phyloP scores from a whole-genome alignment of 2,797 vertebrate species.

The Coluber constrictor region DNA sequence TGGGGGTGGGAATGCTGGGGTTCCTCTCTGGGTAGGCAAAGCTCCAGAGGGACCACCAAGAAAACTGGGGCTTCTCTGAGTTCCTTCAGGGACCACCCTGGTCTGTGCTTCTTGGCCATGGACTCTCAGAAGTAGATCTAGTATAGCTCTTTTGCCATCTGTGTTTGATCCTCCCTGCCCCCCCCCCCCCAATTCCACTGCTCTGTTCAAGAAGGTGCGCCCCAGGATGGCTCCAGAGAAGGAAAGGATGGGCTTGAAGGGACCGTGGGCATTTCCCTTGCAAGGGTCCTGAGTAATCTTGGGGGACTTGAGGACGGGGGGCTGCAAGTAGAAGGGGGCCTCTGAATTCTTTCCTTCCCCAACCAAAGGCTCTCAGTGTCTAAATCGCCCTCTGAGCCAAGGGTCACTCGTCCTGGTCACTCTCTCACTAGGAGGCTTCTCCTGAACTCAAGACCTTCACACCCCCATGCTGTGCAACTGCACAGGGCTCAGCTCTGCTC shows the following conservation, averaged over 20 bases:
- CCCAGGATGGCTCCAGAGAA: not conserved
- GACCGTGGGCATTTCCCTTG: not conserved
- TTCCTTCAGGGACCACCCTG: not conserved
- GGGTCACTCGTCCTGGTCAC: not conserved
- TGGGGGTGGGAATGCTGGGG: not conserved
- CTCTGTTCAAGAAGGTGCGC: not conserved
- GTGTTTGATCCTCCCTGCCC: too few species aligned
- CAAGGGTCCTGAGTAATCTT: not conserved
- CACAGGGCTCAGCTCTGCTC: not conserved
- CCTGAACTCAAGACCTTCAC: not conserved
- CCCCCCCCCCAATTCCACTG: not conserved
- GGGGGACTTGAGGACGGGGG: not conserved
- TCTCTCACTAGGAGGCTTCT: not conserved
- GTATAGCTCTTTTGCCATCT: not conserved
- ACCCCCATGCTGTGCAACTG: not conserved
- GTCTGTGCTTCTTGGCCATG: not conserved
- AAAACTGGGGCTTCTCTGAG: not conserved
- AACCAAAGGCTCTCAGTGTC: not conserved
- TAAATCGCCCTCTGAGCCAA: not conserved
- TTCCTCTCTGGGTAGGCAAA: not conserved
- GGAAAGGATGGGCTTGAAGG: not conserved
- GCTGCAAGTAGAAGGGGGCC: not conserved
- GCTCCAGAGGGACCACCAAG: not conserved
- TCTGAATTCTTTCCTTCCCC: not conserved
- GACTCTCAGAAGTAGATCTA: not conserved